These are phyloP conservation scores for Phalacrocorax aristotelis DNA, from an alignment of 2,113 vertebrate species.

Conservation along the genomic window DNA sequence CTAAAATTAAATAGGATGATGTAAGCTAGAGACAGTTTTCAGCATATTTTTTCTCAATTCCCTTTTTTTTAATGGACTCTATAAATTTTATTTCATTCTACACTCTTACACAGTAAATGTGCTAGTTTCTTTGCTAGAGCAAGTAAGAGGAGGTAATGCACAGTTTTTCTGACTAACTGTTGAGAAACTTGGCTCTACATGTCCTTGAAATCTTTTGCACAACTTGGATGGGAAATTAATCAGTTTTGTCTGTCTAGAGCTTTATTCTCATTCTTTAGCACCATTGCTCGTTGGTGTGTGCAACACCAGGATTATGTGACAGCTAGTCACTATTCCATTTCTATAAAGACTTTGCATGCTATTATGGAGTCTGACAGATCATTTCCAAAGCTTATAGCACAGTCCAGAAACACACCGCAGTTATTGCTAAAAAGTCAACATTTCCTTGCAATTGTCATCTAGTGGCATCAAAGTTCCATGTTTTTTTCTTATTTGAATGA, in stretches of 20 bases:
- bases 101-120: background rate
- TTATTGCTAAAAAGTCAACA: background rate
- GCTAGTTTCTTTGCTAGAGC: background rate
- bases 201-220: background rate
- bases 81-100: background rate
- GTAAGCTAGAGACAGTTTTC: background rate
- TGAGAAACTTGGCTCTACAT: background rate
- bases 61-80: background rate
- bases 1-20: background rate
- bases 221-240: background rate
- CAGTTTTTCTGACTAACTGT: background rate
- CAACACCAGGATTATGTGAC: background rate
- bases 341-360: background rate
- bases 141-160: background rate
- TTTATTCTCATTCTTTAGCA: background rate
- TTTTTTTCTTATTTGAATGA: background rate
- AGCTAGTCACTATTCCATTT: background rate
- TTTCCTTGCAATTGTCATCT: background rate
- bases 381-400: background rate
- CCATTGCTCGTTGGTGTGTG: background rate
- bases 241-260: background rate
- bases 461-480: background rate
- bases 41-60: background rate
- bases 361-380: background rate
- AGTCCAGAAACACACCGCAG: background rate